Conservation (phyloP, 2,888 invertebrate species). For the Dicranocentrus wangi region DNA sequence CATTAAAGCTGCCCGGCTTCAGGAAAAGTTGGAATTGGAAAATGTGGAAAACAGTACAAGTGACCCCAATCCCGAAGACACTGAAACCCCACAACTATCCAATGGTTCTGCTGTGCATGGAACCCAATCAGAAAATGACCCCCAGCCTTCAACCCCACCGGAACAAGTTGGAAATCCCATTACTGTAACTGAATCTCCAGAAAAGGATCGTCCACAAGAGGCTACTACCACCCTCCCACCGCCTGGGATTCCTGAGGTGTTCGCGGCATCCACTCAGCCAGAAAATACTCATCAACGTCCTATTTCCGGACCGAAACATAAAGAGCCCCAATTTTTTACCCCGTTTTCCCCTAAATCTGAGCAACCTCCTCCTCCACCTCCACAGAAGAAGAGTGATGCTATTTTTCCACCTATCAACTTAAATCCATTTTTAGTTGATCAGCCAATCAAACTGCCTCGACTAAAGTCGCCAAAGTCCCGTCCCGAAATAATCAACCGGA, state of each 20-base stretch:
- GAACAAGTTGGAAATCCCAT: background rate
- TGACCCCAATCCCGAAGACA: background rate
- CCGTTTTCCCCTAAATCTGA: too few species aligned
- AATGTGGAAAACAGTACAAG: background rate
- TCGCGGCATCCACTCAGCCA: background rate
- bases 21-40: background rate
- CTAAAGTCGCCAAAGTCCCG: slow-evolving; percentile 49
- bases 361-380: too few species aligned
- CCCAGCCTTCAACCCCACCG: background rate
- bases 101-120: too few species aligned
- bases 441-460: slow-evolving; percentile 43
- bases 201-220: background rate
- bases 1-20: slow-evolving; percentile 34
- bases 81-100: too few species aligned
- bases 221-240: too few species aligned
- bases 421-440: slow-evolving; percentile 36
- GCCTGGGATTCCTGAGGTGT: too few species aligned
- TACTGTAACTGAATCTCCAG: slow-evolving; percentile 2
- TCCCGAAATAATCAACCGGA: slow-evolving; percentile 39
- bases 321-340: too few species aligned
- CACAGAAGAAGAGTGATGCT: too few species aligned
- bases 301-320: too few species aligned
- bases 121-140: background rate
- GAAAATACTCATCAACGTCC: background rate
- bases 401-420: too few species aligned